Evolutionary conservation across 2,888 invertebrate genomes (phyloP).

Genomic region (Agonum fuliginosum): DNA sequence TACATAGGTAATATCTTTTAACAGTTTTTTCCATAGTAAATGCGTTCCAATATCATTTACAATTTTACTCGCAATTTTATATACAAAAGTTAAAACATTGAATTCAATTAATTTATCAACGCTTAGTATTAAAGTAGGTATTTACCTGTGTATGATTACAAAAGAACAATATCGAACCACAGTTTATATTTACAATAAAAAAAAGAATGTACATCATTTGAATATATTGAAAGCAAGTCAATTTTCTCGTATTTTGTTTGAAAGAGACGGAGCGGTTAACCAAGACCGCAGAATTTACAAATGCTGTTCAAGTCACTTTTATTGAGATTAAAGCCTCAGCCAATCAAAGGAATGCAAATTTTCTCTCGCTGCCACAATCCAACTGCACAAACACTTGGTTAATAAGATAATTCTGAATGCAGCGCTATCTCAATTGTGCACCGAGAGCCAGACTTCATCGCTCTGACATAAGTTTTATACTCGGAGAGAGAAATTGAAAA

Average conservation of each 20-base stretch:
- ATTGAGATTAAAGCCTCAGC: slow-evolving; percentile 61
- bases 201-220: too few species aligned
- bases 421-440: slow-evolving; percentile 8
- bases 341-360: slow-evolving; percentile 64
- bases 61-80: too few species aligned
- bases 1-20: too few species aligned
- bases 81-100: too few species aligned
- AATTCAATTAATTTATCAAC: too few species aligned
- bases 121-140: too few species aligned
- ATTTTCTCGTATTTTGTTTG: slow-evolving; percentile 1
- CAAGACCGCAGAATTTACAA: slow-evolving; percentile 55
- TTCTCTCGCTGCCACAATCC: slow-evolving; percentile 25
- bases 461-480: slow-evolving; percentile 7
- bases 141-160: too few species aligned
- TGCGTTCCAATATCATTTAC: too few species aligned
- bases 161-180: too few species aligned
- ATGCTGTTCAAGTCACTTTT: slow-evolving; percentile 61
- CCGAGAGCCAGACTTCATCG: background rate
- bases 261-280: background rate
- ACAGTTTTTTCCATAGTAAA: too few species aligned
- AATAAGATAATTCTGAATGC: slow-evolving; percentile 26
- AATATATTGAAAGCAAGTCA: too few species aligned
- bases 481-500: background rate
- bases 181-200: too few species aligned
- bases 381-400: slow-evolving; percentile 18